Evolutionary conservation across 2,113 vertebrate species (phyloP).

Genomic region (Nicator chloris): DNA sequence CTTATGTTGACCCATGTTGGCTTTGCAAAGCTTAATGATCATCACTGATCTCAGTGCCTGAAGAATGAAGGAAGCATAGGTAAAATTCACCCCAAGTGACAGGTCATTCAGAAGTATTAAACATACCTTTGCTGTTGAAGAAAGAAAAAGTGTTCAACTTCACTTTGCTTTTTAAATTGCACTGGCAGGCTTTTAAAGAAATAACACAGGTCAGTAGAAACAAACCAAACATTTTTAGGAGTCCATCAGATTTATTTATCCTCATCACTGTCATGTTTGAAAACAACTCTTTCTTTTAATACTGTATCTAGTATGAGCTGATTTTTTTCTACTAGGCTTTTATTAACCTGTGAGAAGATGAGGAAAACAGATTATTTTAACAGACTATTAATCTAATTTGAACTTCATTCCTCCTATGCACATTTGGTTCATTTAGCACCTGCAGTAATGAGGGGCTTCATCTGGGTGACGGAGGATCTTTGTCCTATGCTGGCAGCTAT

Average conservation of each 20-base stretch:
- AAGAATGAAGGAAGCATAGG: conserved; percentile 19
- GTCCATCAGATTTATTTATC: neutral
- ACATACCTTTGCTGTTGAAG: neutral
- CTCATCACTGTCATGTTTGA: neutral
- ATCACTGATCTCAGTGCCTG: conserved; percentile 68
- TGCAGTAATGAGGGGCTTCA: neutral
- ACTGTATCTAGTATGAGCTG: neutral
- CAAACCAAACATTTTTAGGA: neutral
- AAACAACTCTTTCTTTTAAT: neutral
- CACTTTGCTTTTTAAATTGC: neutral
- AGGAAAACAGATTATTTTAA: neutral
- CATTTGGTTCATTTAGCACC: neutral
- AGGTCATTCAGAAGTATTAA: conserved; percentile 57
- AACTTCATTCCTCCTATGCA: neutral
- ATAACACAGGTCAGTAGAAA: neutral
- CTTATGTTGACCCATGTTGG: conserved; percentile 71
- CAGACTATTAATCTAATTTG: neutral
- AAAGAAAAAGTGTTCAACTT: neutral
- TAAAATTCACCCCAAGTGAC: conserved; percentile 29
- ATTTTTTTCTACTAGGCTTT: neutral
- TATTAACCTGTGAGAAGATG: neutral
- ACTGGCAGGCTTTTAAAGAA: neutral
- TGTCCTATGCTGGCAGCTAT: neutral
- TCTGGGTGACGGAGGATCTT: accelerated
- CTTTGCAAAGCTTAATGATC: conserved; percentile 80